Percentiles rank a stretch among this genome's conserved stretches.
These are phyloP conservation scores for Hippopotamus amphibius DNA, from an alignment of 2,113 vertebrate genomes.

Conservation along the genomic window DNA sequence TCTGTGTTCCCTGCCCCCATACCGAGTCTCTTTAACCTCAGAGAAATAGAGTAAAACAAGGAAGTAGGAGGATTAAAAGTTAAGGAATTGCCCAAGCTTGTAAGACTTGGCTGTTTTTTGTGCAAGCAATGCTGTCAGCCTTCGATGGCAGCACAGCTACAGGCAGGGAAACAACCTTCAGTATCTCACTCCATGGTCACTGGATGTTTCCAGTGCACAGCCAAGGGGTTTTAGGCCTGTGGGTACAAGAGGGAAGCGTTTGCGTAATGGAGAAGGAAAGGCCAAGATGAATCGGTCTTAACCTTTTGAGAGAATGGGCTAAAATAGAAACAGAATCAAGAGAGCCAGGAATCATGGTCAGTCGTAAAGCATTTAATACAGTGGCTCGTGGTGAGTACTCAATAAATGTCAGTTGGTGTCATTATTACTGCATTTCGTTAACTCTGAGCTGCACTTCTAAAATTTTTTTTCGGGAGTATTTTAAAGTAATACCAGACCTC, in stretches of 20 bases:
- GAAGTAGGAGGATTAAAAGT: neutral
- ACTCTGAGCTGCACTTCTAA: neutral
- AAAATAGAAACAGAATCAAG: slow-evolving; percentile 28
- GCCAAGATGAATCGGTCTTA: neutral
- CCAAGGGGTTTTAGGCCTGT: neutral
- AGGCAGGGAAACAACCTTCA: no score
- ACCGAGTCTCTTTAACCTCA: neutral
- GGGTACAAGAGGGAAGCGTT: slow-evolving; percentile 3
- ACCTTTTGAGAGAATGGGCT: neutral
- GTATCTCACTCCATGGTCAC: neutral
- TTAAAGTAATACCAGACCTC: slow-evolving; percentile 14
- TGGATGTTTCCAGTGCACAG: neutral
- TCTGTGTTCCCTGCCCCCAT: neutral
- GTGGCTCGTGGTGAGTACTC: neutral
- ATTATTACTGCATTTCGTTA: neutral
- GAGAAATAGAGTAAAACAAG: slow-evolving; percentile 11
- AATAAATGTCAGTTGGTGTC: neutral
- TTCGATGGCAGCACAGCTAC: neutral
- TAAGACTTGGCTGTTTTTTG: neutral
- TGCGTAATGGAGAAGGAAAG: neutral
- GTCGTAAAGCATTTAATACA: slow-evolving; percentile 22
- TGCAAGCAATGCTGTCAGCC: neutral
- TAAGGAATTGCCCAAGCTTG: neutral
- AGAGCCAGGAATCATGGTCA: neutral
- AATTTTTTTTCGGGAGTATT: neutral